Evolutionary conservation across 2,113 vertebrate species (phyloP), one percentile per base, ranked within the genome.

Genomic region (Oxygymnocypris stewartii): DNA sequence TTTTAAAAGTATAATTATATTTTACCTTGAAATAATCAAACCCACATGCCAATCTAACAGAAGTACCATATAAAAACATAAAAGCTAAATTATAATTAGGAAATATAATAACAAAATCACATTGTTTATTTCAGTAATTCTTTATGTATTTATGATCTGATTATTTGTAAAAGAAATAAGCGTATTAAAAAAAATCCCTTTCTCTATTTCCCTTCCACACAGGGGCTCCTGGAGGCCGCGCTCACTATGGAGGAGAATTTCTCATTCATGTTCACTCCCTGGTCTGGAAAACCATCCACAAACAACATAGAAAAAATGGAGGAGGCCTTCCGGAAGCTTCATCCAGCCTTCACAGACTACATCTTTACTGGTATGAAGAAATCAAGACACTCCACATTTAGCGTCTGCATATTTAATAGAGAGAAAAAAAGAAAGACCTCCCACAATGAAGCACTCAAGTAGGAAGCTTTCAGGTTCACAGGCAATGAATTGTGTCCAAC

Each of bases 251-350:
- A 93, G 5, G 87, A 91, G 28, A 90, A 92, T 37, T 95, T 96
- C 90, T 93, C 85, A 0, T 92, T 94, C 79, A 92, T 94, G 93
- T 95, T 95, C 88, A 96, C 94, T 25, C 92, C 94, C 31, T 90
- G 92, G 91, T 88, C 79, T 79, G 86, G 87, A 86, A 91, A 92
- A 90, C 88, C 92, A 67, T 92, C 86, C 59, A 79, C 71, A 84
- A 90, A 92, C 23, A 89, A 88, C 87, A 92, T 90, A 80, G 90
- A 93, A 28, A 90, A 93, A 88, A 90, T 94, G 14, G 92, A 94
- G 77, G 90, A 93, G 2, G 74, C 84, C 63, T 96, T 96, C 89
- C 89, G 85, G 73, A 89, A 91, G 90, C 91, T 90, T 69, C 91
- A 95, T 25, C 93, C 94, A 25, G 73, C 87, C 2, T 95, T 93